Evolutionary conservation across 2,797 vertebrate species (phyloP).

Genomic region (Ataeniobius toweri): DNA sequence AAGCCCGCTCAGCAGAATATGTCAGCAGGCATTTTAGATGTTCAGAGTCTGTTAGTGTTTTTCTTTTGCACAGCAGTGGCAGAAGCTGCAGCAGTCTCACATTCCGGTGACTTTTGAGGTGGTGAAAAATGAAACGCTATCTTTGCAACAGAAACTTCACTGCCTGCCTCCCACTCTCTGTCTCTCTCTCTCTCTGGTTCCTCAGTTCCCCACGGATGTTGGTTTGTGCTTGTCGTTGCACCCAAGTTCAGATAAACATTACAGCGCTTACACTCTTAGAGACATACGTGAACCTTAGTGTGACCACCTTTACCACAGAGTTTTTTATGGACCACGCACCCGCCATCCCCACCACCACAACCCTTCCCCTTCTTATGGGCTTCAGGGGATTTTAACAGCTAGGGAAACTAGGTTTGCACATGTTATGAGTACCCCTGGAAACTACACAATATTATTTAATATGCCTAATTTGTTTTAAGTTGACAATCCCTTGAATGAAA

Average conservation of each 20-base stretch:
- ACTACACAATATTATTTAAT: constrained; percentile 1
- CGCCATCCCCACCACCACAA: background rate
- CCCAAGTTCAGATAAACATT: constrained; percentile 27
- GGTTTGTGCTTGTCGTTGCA: constrained; percentile 38
- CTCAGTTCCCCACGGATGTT: constrained; percentile 39
- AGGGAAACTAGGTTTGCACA: constrained; percentile 24
- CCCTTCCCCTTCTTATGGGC: background rate
- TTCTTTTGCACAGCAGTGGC: constrained; percentile 51
- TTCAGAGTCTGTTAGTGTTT: constrained; percentile 63
- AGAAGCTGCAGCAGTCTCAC: constrained; percentile 56
- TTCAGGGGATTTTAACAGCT: constrained; percentile 19
- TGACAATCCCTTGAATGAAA: constrained; percentile 1
- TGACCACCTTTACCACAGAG: constrained; percentile 67
- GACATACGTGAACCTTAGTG: constrained; percentile 56
- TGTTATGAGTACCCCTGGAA: constrained; percentile 18
- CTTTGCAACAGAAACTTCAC: constrained; percentile 68
- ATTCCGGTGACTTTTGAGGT: constrained; percentile 70
- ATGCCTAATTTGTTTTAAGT: background rate
- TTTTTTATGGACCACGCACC: constrained; percentile 35
- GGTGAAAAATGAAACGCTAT: constrained; percentile 68
- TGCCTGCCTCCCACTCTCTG: constrained; percentile 23
- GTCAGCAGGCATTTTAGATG: constrained; percentile 65
- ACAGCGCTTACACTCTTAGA: constrained; percentile 19
- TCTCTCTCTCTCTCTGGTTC: constrained; percentile 2
- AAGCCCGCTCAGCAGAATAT: constrained; percentile 62